Conservation (phyloP, 2,888 invertebrate species). For the Cenopis cana region DNA sequence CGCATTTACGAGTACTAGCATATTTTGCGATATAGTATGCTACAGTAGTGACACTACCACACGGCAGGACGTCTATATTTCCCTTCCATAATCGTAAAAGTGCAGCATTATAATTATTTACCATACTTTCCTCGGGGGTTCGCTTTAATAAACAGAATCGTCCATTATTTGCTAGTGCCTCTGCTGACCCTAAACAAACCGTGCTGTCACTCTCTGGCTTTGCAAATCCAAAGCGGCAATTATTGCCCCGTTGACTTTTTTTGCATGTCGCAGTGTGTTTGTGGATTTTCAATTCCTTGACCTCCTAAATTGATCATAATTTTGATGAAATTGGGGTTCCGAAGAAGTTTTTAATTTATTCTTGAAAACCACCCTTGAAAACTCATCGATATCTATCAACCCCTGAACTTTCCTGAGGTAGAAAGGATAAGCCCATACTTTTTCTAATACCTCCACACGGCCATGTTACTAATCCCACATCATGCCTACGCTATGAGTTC, state of each 20-base stretch:
- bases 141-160: constrained; percentile 55
- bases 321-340: too few species aligned
- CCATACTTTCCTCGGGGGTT: constrained; percentile 49
- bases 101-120: constrained; percentile 56
- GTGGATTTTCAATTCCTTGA: constrained; percentile 49
- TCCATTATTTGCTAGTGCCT: constrained; percentile 54
- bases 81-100: constrained; percentile 52
- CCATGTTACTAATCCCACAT: not conserved
- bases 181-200: constrained; percentile 52
- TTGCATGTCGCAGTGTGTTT: constrained; percentile 49
- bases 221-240: constrained; percentile 52
- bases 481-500: constrained; percentile 3
- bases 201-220: constrained; percentile 48
- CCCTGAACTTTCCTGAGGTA: constrained; percentile 3
- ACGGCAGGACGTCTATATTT: constrained; percentile 61
- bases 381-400: not conserved
- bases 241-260: constrained; percentile 45
- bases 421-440: constrained; percentile 2
- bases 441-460: constrained; percentile 7
- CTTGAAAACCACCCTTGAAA: not conserved
- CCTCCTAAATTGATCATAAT: too few species aligned
- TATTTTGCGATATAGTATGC: constrained; percentile 58
- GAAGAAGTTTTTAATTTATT: not conserved
- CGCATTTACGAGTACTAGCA: constrained; percentile 51
- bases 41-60: constrained; percentile 55